Base-by-base conservation (phyloP, 2,797 vertebrate species). In the Ataeniobius toweri region DNA sequence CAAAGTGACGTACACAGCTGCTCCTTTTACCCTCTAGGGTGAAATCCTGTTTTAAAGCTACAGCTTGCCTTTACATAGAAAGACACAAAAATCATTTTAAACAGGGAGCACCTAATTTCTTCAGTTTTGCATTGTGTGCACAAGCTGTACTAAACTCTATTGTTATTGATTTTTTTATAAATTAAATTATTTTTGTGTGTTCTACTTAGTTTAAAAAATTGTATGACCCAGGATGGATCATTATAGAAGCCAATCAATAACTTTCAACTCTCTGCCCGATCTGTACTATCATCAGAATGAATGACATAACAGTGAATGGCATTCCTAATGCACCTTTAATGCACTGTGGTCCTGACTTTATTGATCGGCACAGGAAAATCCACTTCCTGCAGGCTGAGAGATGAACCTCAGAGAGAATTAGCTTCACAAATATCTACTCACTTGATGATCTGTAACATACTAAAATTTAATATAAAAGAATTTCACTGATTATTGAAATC, bases 301-400 rank as follows among this genome's bases (percentile, higher is more conserved):
- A 28, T 24, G 65, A 50, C 69, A 44, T 39, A 78, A 80, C 59
- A 48, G 48, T 46, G 44, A 68, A 41, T 22, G 74, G 71, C 53
- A 71, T 22, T 76, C 76, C 78, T 92, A 87, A 89, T 89, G 89
- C 59, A 61, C 48, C 75, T 86, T 84, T 85, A 88, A 87, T 86
- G 82, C 74, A 61, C 65, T n/a, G 13, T 20, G 70, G 78, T 59
- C 75, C 72, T 56, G 48, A 46, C 44, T 81, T 73, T 79, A 91
- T 87, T 77, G 85, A 91, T 87, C 77, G 0, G 63, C 56, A 55
- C 61, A 73, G 79, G 51, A 67, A 82, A 84, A 65, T 74, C 73
- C 71, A 82, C 72, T 86, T 71, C 77, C 61, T 81, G 73, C 74
- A 59, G 39, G 65, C 44, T 24, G 56, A 51, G 75, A 73, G 31